Evolutionary conservation across 2,888 invertebrate genomes (phyloP), one percentile per base, ranked within the genome.

Genomic region (Tetragonisca angustula): DNA sequence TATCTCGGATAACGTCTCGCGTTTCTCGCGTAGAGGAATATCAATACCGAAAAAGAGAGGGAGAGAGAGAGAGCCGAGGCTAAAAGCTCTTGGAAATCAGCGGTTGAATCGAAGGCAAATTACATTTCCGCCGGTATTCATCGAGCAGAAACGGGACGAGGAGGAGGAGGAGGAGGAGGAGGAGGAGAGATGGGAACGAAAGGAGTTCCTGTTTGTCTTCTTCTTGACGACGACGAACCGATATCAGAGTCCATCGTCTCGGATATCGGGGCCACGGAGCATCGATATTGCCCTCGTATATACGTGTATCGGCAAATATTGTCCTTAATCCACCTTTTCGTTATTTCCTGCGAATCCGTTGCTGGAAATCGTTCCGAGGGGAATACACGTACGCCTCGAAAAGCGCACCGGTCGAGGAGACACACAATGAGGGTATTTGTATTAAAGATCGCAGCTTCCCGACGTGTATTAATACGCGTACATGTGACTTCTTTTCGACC

Each of bases 131-230:
- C 21, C 4, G 24, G 36, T 32, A 68, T 76, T 50, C 68, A 49
- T 59, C 68, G 74, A 54, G 13, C 52, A n/a, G n/a, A 36, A 65
- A 56, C 43, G 43, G 43, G 43, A 43, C 43, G 43, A 43, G 9
- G 9, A 43, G 36, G 36, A 43, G 36, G 32, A 15, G 21, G 21
- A 49, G 17, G 2, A 15, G 9, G 50, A 27, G 27, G 5, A 5
- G 3, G 17, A 50, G 27, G 50, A 52, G 43, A 52, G 43, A 43
- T 15, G 52, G 36, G 21, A 24, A 21, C 17, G 54, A 65, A 68
- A 61, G 56, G 32, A 81, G 68, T 77, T 81, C 79, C 81, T 88
- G 88, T 88, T 88, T 86, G 88, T 84, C 82, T 81, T 87, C 68
- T 65, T 72, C 74, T 70, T 72, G 65, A 52, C 72, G 65, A 50